Conservation (phyloP, 2,888 invertebrate species). For the Bembecia ichneumoniformis region DNA sequence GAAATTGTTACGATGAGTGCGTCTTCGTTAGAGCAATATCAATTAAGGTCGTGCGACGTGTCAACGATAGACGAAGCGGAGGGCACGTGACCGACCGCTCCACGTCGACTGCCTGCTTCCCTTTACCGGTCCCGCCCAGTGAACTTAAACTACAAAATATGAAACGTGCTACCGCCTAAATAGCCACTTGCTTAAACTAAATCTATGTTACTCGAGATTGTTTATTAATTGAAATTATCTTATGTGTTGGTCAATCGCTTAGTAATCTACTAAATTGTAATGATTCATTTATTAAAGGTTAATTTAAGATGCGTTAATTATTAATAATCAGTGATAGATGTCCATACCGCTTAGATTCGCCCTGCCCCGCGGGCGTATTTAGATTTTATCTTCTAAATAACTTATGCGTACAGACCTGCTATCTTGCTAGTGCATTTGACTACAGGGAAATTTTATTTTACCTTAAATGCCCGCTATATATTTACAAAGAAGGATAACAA, state of each 20-base stretch:
- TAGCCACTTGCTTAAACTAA: conserved; percentile 50
- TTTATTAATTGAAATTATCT: conserved; percentile 51
- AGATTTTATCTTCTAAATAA: too few relatives aligned
- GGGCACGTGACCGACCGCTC: conserved; percentile 27
- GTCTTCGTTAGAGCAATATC: conserved; percentile 53
- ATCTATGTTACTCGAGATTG: conserved; percentile 24
- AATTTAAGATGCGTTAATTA: too few relatives aligned
- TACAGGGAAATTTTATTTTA: too few relatives aligned
- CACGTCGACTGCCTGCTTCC: conserved; percentile 9
- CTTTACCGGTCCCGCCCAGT: conserved; percentile 12
- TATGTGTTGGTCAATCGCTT: conserved; percentile 3
- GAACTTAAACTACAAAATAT: conserved; percentile 47
- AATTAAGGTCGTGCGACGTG: conserved; percentile 50
- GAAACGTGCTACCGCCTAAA: conserved; percentile 64
- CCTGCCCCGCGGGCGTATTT: too few relatives aligned
- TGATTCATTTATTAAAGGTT: too few relatives aligned
- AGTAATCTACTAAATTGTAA: too few relatives aligned
- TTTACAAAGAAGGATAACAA: too few relatives aligned
- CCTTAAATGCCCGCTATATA: too few relatives aligned
- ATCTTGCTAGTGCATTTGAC: too few relatives aligned
- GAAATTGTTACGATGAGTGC: conserved; percentile 34
- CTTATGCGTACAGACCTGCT: too few relatives aligned
- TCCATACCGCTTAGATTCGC: too few relatives aligned
- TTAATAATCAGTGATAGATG: too few relatives aligned
- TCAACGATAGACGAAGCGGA: conserved; percentile 24